These are phyloP conservation scores for Macropis europaea DNA, from an alignment of 2,888 invertebrate species.

Conservation along the genomic window DNA sequence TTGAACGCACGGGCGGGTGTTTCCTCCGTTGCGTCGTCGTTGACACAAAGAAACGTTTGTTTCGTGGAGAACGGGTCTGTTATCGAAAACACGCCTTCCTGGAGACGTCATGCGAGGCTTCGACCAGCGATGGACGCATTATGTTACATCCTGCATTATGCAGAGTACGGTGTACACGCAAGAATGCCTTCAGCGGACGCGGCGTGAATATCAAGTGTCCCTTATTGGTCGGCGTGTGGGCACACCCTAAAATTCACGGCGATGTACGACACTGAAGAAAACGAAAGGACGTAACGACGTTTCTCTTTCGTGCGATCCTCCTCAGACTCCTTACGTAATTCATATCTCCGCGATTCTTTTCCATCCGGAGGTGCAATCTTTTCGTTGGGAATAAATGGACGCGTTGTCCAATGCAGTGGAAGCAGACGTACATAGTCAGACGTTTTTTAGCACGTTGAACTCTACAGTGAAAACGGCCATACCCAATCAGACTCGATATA, in stretches of 20 bases:
- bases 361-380: no score
- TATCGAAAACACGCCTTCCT: slow-evolving; percentile 49
- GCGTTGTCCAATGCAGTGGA: no score
- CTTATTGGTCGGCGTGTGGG: slow-evolving; percentile 34
- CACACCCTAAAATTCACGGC: slow-evolving; percentile 54
- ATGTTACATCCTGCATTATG: slow-evolving; percentile 55
- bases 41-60: slow-evolving; percentile 35
- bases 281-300: slow-evolving; percentile 36
- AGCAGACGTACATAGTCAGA: no score
- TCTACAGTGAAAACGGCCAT: no score
- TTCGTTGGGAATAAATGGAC: no score
- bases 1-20: no score
- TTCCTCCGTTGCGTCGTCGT: no score
- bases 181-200: slow-evolving; percentile 49
- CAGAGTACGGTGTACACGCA: slow-evolving; percentile 42
- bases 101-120: slow-evolving; percentile 40
- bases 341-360: no score
- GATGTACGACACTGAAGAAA: slow-evolving; percentile 32
- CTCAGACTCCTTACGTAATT: slow-evolving; percentile 8
- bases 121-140: slow-evolving; percentile 53
- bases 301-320: slow-evolving; percentile 41
- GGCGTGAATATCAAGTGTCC: slow-evolving; percentile 50
- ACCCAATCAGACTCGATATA: no score
- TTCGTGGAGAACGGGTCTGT: slow-evolving; percentile 39
- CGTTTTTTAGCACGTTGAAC: no score